phyloP scores from a whole-genome alignment of 2,888 invertebrate genomes.

The Xestobium rufovillosum region DNA sequence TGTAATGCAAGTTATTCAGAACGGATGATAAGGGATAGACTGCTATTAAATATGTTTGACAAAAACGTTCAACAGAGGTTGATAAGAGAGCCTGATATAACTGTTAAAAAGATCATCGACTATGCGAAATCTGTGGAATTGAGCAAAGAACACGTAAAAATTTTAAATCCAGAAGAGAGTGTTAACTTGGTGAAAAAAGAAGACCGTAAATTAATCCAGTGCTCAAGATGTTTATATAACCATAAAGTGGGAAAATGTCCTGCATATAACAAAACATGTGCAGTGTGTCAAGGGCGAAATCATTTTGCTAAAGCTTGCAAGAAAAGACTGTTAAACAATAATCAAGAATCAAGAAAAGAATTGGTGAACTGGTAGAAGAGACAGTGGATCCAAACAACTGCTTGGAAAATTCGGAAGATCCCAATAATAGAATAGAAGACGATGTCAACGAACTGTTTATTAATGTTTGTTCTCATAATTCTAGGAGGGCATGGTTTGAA shows the following conservation, averaged over 20 bases:
- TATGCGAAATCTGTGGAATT: slow-evolving; percentile 9
- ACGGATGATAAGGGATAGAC: slow-evolving; percentile 9
- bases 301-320: slow-evolving; percentile 6
- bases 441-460: too few species aligned
- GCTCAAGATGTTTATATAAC: slow-evolving; percentile 3
- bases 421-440: too few species aligned
- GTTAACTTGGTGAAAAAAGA: neutral
- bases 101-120: slow-evolving; percentile 18
- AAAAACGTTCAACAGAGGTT: slow-evolving; percentile 21
- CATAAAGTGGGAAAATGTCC: slow-evolving; percentile 6
- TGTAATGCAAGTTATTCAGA: slow-evolving; percentile 7
- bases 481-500: neutral
- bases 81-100: slow-evolving; percentile 19
- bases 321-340: neutral
- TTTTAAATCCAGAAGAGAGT: slow-evolving; percentile 7
- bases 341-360: neutral
- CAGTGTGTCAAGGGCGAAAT: neutral
- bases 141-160: slow-evolving; percentile 8
- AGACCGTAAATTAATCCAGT: slow-evolving; percentile 1
- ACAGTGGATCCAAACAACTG: too few species aligned
- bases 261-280: slow-evolving; percentile 7
- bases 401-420: too few species aligned
- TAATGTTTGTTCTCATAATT: too few species aligned
- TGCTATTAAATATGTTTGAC: slow-evolving; percentile 18
- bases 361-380: too few species aligned